Percentiles rank a stretch among this genome's conserved stretches.
phyloP scores from a whole-genome alignment of 2,113 vertebrate species.

The Phyllostomus hastatus region DNA sequence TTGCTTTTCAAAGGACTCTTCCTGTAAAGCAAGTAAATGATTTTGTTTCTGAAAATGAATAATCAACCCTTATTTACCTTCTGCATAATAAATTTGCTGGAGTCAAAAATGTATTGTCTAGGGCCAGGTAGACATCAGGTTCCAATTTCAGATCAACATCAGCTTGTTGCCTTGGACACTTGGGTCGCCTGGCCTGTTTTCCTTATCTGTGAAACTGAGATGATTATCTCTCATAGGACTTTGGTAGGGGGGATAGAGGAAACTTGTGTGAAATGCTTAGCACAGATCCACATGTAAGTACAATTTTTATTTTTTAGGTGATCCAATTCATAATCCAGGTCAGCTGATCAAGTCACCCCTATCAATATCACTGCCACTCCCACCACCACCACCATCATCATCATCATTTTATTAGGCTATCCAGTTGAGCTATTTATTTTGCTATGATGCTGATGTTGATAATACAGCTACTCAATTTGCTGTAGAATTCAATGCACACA shows the following conservation, averaged over 20 bases:
- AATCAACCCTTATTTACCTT: slow-evolving; percentile 30
- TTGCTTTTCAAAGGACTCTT: background rate
- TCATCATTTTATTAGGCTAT: background rate
- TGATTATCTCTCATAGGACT: background rate
- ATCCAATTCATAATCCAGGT: background rate
- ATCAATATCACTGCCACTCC: background rate
- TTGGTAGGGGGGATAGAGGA: background rate
- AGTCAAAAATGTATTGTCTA: background rate
- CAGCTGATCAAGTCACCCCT: background rate
- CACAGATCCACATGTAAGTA: background rate
- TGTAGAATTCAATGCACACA: background rate
- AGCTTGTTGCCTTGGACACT: background rate
- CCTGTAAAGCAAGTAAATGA: background rate
- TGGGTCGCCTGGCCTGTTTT: background rate
- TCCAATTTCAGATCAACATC: background rate
- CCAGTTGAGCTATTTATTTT: background rate
- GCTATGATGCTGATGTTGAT: background rate
- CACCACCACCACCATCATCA: background rate
- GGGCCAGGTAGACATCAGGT: background rate
- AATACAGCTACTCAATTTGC: background rate
- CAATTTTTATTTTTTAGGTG: background rate
- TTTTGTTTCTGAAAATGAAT: slow-evolving; percentile 29
- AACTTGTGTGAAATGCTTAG: background rate
- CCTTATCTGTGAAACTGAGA: background rate
- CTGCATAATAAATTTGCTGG: background rate